phyloP scores from a whole-genome alignment of 2,888 invertebrate species.

The Athalia cordata region DNA sequence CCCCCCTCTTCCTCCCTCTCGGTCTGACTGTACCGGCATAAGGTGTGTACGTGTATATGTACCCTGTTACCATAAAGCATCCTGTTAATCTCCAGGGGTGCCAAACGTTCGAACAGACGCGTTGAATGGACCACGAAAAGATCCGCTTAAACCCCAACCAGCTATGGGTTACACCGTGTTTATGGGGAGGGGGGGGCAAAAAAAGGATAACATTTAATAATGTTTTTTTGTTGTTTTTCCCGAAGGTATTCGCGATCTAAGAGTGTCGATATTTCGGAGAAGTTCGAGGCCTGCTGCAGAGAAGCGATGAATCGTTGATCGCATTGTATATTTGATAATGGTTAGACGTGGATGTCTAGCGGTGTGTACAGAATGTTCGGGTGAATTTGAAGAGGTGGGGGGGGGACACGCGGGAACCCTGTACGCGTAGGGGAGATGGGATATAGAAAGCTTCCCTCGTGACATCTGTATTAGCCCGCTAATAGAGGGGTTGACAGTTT shows the following conservation, averaged over 20 bases:
- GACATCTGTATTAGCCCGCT: conserved; percentile 72
- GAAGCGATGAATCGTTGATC: too few species aligned
- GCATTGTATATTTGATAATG: too few species aligned
- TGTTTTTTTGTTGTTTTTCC: neutral
- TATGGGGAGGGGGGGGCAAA: too few species aligned
- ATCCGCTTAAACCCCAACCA: conserved; percentile 1
- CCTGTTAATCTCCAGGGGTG: conserved; percentile 47
- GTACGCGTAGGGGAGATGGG: neutral
- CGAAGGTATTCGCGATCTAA: too few species aligned
- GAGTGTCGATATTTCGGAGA: too few species aligned
- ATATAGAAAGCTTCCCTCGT: conserved; percentile 54
- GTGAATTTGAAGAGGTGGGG: neutral
- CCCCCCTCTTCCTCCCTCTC: conserved; percentile 21
- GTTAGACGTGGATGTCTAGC: too few species aligned
- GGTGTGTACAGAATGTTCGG: too few species aligned
- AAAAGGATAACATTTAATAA: neutral
- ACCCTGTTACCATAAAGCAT: conserved; percentile 47
- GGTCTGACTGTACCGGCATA: neutral
- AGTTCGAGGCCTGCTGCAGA: too few species aligned
- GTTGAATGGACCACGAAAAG: conserved; percentile 26
- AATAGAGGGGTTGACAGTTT: conserved; percentile 52
- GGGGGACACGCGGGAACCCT: too few species aligned
- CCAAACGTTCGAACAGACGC: conserved; percentile 41
- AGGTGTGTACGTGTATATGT: conserved; percentile 33
- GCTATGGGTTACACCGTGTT: neutral